These are phyloP conservation scores for Vipera ursinii DNA, from an alignment of 2,797 vertebrate genomes.

Conservation along the genomic window DNA sequence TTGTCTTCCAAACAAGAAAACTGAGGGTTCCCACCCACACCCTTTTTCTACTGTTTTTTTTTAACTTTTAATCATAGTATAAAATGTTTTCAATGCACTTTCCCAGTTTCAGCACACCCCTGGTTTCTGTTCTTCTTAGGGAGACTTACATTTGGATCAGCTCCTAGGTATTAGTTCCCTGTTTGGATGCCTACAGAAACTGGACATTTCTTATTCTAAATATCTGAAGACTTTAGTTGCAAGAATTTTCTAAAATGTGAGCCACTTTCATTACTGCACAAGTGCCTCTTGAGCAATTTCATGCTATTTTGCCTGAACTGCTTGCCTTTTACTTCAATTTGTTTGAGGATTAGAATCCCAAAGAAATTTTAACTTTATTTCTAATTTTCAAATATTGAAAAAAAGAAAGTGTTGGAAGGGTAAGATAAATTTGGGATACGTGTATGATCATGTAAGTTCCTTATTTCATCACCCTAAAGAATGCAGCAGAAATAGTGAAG, in stretches of 20 bases:
- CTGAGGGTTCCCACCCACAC: conserved; percentile 42
- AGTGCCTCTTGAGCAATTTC: conserved; percentile 30
- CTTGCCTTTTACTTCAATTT: conserved; percentile 22
- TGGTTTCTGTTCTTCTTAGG: conserved; percentile 30
- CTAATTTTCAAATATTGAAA: not conserved
- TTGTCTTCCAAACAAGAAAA: conserved; percentile 47
- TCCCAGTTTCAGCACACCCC: conserved; percentile 58
- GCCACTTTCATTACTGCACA: conserved; percentile 41
- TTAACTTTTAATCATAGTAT: conserved; percentile 60
- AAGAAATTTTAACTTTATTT: conserved; percentile 21
- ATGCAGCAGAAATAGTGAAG: not conserved
- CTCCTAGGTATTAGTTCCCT: conserved; percentile 47
- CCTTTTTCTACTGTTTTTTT: conserved; percentile 32
- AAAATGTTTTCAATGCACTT: conserved; percentile 44
- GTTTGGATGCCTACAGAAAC: conserved; percentile 50
- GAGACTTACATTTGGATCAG: conserved; percentile 34
- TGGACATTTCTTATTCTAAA: conserved; percentile 41
- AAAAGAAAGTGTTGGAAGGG: not conserved
- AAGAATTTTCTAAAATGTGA: conserved; percentile 30
- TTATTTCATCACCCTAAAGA: conserved; percentile 2
- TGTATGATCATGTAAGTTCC: not conserved
- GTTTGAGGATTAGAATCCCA: conserved; percentile 13
- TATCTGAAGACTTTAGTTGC: conserved; percentile 40
- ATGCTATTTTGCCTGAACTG: conserved; percentile 29
- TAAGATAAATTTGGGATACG: not conserved